phyloP scores from a whole-genome alignment of 2,888 invertebrate species.

The Lampropteryx suffumata region DNA sequence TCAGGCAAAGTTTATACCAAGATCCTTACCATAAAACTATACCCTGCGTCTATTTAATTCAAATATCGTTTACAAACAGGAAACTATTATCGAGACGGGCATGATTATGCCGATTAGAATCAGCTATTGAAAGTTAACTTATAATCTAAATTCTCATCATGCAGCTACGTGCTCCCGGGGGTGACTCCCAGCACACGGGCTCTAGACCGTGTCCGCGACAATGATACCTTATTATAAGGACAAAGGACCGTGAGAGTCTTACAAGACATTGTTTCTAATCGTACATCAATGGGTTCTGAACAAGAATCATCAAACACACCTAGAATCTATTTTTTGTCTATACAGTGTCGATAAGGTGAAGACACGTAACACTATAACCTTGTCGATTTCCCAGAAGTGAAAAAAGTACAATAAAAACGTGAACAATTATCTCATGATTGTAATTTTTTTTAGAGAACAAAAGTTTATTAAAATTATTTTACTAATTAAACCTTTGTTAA shows the following conservation, averaged over 20 bases:
- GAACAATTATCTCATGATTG: not conserved
- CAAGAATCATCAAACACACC: constrained; percentile 23
- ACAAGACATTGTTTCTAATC: constrained; percentile 52
- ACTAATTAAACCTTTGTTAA: constrained; percentile 16
- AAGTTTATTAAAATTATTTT: constrained; percentile 6
- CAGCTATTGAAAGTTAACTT: constrained; percentile 60
- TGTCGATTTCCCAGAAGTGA: not conserved
- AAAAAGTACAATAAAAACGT: not conserved
- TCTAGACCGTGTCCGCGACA: constrained; percentile 69
- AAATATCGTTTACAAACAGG: constrained; percentile 32
- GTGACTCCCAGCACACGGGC: constrained; percentile 58
- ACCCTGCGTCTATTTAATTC: constrained; percentile 18
- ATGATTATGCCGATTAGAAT: constrained; percentile 57
- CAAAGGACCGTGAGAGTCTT: constrained; percentile 68
- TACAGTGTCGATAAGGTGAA: not conserved
- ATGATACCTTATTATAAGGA: constrained; percentile 69
- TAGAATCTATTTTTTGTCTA: constrained; percentile 1
- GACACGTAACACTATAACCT: not conserved
- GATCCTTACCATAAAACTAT: constrained; percentile 21
- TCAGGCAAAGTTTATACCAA: constrained; percentile 6
- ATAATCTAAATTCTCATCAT: constrained; percentile 74
- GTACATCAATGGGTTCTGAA: constrained; percentile 36
- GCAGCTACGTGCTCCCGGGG: constrained; percentile 57
- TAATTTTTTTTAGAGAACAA: constrained; percentile 1
- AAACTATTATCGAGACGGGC: constrained; percentile 40